Evolutionary conservation across 2,113 vertebrate species (phyloP), one percentile per base, ranked within the genome.

Genomic region (Conger conger): DNA sequence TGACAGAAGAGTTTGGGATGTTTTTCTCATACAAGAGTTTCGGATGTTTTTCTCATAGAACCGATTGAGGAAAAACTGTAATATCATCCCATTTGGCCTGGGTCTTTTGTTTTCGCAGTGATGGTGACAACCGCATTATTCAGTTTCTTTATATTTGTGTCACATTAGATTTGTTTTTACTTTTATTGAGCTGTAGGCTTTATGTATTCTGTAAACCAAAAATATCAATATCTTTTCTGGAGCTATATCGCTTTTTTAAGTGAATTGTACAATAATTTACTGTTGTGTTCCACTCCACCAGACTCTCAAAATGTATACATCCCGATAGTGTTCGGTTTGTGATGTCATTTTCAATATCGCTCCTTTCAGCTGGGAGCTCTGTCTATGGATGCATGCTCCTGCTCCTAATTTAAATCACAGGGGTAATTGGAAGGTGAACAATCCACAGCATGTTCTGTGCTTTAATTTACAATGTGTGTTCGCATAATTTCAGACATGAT

Each of bases 381-480:
- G 33, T 35, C 13, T 27, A 63, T 68, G 81, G 57, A 82, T 63
- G 81, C 40, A 82, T 63, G 53, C 57, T 82, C 36, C 57, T 82
- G 35, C 35, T 35, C 7, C 7, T n/a, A 35, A 16, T 76, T n/a
- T n/a, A 33, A n/a, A 27, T n/a, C 2, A 27, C n/a, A 76, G 11
- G 6, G 1, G 9, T 33, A 76, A 76, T 76, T n/a, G 35, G 73
- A 76, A 33, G 33, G 35, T 15, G 35, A 76, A 76, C 1, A 76
- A 15, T n/a, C 73, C 9, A 33, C 30, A n/a, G 20, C 23, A 23
- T 76, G 30, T 76, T 76, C 16, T 76, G 73, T n/a, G 9, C 5
- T 76, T 76, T 76, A n/a, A 76, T 76, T 76, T 76, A 33, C 73
- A 76, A 15, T 76, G 73, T 76, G 73, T 73, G 68, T 33, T 8